Percentiles rank a stretch among this genome's conserved stretches.
These are phyloP conservation scores for Saccostrea glomerata DNA, from an alignment of 1,140 invertebrate genomes.

Conservation along the genomic window DNA sequence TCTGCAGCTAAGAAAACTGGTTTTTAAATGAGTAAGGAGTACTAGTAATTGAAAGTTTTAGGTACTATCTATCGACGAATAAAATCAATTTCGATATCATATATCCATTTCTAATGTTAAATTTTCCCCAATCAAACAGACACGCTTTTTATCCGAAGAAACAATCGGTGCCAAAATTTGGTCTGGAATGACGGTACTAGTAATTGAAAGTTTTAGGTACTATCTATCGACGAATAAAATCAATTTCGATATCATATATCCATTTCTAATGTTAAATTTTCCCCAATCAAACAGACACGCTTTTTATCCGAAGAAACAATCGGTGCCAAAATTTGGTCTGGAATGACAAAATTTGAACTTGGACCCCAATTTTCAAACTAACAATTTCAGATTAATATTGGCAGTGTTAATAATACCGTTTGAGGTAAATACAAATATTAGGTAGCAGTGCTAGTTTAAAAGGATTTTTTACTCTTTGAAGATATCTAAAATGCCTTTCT, in stretches of 20 bases:
- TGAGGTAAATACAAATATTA: conserved; percentile 20
- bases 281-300: neutral
- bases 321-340: conserved; percentile 35
- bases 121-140: neutral
- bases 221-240: neutral
- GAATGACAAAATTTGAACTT: conserved; percentile 3
- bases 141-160: neutral
- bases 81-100: neutral
- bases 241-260: neutral
- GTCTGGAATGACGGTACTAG: conserved; percentile 20
- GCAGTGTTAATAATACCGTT: conserved; percentile 13
- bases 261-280: neutral
- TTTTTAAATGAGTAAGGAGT: neutral
- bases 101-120: conserved; percentile 1
- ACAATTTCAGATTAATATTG: conserved; percentile 13
- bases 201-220: neutral
- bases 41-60: neutral
- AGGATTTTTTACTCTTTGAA: conserved; percentile 5
- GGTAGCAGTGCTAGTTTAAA: conserved; percentile 20
- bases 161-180: conserved; percentile 27
- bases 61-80: neutral
- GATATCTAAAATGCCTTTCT: conserved; percentile 1
- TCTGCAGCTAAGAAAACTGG: neutral
- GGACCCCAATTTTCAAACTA: conserved; percentile 2
- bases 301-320: conserved; percentile 3